Percentiles rank a stretch among this genome's conserved stretches.
These are phyloP conservation scores for Ceriagrion tenellum DNA, from an alignment of 2,888 invertebrate species.

Conservation along the genomic window DNA sequence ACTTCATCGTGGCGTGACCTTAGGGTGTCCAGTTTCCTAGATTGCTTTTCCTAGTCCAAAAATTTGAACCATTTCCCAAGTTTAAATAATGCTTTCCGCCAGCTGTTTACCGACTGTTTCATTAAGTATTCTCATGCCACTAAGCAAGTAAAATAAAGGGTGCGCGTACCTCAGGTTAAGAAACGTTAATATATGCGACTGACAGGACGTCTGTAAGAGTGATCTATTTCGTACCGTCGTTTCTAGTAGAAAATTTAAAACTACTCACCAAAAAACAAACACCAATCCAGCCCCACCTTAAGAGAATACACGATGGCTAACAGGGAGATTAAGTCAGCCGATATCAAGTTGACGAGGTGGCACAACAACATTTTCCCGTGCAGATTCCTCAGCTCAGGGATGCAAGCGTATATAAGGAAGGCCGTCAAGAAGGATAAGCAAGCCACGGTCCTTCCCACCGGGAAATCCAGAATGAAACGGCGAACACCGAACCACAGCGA, in stretches of 20 bases:
- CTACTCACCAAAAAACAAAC: conserved; percentile 11
- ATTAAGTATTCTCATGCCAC: too few relatives aligned
- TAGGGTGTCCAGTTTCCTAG: too few relatives aligned
- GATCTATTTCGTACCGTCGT: too few relatives aligned
- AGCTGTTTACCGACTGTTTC: too few relatives aligned
- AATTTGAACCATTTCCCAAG: too few relatives aligned
- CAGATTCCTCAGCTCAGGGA: conserved; percentile 73
- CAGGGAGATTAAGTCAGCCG: conserved; percentile 71
- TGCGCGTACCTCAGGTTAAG: too few relatives aligned
- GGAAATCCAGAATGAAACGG: not conserved
- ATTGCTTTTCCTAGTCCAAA: too few relatives aligned
- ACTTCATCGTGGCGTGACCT: too few relatives aligned
- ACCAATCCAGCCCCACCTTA: not conserved
- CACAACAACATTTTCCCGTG: conserved; percentile 73
- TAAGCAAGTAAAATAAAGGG: too few relatives aligned
- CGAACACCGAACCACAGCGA: not conserved
- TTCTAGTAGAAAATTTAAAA: not conserved
- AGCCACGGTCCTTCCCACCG: conserved; percentile 71
- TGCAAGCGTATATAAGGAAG: conserved; percentile 71
- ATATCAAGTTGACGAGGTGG: conserved; percentile 71
- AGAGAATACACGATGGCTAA: not conserved
- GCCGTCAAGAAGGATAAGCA: conserved; percentile 72
- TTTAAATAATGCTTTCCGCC: too few relatives aligned
- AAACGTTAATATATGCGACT: too few relatives aligned
- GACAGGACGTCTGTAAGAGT: too few relatives aligned